phyloP scores from a whole-genome alignment of 2,113 vertebrate genomes.

The Rhombomys opimus region DNA sequence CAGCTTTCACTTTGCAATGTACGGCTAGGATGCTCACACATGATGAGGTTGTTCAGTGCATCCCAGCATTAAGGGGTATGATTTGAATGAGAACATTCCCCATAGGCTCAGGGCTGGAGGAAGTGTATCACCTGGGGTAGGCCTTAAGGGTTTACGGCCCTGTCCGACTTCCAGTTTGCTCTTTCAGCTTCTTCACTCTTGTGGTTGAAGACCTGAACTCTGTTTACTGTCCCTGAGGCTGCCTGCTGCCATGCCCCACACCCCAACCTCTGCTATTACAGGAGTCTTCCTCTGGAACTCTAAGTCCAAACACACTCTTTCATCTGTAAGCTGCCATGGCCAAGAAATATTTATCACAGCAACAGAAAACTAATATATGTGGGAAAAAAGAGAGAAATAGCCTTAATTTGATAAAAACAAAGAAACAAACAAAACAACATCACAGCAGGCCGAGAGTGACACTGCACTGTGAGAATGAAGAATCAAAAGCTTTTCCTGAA shows the following conservation, averaged over 20 bases:
- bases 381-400: not conserved
- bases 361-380: not conserved
- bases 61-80: not conserved
- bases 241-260: not conserved
- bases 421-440: not conserved
- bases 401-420: not conserved
- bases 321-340: not conserved
- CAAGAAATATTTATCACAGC: not conserved
- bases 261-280: not conserved
- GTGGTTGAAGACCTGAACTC: not conserved
- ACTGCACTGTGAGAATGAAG: not conserved
- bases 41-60: not conserved
- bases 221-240: not conserved
- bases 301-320: not conserved
- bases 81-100: not conserved
- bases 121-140: not conserved
- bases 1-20: not conserved
- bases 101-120: not conserved
- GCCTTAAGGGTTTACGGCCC: not conserved
- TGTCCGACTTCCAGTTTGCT: not conserved
- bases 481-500: not conserved
- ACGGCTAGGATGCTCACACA: not conserved
- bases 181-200: not conserved
- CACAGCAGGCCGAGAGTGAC: not conserved
- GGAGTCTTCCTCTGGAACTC: not conserved